Evolutionary conservation across 2,888 invertebrate genomes (phyloP), one percentile per base, ranked within the genome.

Genomic region (Anaspis maculata): DNA sequence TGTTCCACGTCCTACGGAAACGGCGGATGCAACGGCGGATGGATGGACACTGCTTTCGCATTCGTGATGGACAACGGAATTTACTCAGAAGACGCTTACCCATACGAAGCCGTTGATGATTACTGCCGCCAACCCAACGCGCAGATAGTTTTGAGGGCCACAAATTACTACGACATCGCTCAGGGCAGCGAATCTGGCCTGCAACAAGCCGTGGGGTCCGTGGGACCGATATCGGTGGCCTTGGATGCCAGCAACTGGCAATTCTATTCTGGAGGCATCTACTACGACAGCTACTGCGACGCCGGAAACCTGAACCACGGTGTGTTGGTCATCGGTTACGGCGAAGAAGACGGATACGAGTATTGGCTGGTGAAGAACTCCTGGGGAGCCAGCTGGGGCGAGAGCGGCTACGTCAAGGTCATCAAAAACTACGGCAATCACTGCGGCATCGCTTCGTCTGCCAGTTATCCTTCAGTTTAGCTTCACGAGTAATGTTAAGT

Each of bases 231-330:
- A 22, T 74, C 87, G 10, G 80, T 88, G 30, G 89, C 87, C 51
- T 87, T 91, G 56, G 89, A 92, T 69, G 91, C 90, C 37, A 42
- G 37, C 4, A 64, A 66, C 45, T 88, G 90, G 76, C 87, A 89
- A 66, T 79, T 84, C 60, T 90, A 90, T 67, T 72, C 73, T 6
- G 67, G 70, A 47, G 85, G 85, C 28, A 76, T 91, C 33, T 91
- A 88, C 67, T 73, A 72, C 56, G 87, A 88, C 47, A 73, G 75
- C 26, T 62, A 74, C 25, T 91, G 91, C 67, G 75, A 77, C 45
- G 49, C 70, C 1, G 54, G 67, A 19, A 63, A 71, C 39, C 68
- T 90, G 22, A 87, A 90, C 66, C 91, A 91, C 54, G 90, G 85
- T 44, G 85, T 79, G 15, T 60, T 86, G 47, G 76, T 76, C 37